Evolutionary conservation across 2,797 vertebrate species (phyloP).

Genomic region (Molossus molossus): DNA sequence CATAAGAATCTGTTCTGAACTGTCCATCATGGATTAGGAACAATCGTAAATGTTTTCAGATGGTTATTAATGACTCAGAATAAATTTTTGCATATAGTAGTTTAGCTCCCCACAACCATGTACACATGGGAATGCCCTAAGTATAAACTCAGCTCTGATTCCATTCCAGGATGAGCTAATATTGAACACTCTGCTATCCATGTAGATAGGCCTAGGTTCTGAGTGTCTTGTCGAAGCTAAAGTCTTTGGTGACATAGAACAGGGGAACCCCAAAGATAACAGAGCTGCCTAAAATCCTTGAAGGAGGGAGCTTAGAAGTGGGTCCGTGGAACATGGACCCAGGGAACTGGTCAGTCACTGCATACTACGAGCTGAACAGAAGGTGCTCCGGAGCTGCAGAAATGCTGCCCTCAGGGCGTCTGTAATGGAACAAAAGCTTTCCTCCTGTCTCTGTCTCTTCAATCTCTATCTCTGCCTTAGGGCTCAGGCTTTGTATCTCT

Average conservation of each 20-base stretch:
- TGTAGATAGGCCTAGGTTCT: not conserved
- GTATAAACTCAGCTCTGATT: not conserved
- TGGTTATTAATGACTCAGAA: not conserved
- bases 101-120: not conserved
- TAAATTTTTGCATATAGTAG: not conserved
- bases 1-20: not conserved
- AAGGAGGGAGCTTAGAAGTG: not conserved
- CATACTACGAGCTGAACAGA: not conserved
- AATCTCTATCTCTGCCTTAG: not conserved
- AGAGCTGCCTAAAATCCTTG: not conserved
- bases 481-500: not conserved
- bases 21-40: not conserved
- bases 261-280: not conserved
- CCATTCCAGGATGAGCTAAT: not conserved
- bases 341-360: not conserved
- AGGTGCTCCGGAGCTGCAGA: not conserved
- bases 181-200: not conserved
- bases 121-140: not conserved
- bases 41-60: constrained; percentile 35
- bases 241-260: not conserved
- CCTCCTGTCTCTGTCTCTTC: not conserved
- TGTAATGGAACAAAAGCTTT: not conserved
- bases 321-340: not conserved
- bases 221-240: not conserved
- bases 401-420: not conserved